Conservation (phyloP, 2,797 vertebrate genomes). For the Furcifer pardalis region DNA sequence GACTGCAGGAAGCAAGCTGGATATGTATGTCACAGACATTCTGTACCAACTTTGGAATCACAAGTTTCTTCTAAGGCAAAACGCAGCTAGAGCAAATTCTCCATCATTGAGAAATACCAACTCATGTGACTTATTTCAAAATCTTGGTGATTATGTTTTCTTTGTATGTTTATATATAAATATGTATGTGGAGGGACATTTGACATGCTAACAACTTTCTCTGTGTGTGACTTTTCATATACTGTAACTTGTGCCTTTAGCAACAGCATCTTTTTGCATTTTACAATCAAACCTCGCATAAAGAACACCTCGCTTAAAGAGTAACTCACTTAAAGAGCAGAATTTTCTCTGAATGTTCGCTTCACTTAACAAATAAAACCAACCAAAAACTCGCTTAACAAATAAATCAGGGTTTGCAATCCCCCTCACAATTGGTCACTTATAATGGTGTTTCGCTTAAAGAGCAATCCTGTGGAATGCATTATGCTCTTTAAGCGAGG, state of each 20-base stretch:
- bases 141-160: background rate
- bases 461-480: too few relatives aligned
- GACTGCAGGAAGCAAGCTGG: background rate
- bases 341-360: too few relatives aligned
- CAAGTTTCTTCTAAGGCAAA: background rate
- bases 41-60: background rate
- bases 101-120: background rate
- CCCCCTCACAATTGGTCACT: too few relatives aligned
- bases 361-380: too few relatives aligned
- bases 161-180: background rate
- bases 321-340: too few relatives aligned
- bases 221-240: background rate
- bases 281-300: too few relatives aligned
- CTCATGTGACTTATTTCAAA: background rate
- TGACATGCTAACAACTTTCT: background rate
- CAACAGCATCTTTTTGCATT: too few relatives aligned
- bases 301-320: too few relatives aligned
- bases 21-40: background rate
- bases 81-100: background rate
- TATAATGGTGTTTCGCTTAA: too few relatives aligned
- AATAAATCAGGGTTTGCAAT: too few relatives aligned
- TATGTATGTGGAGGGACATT: too few relatives aligned
- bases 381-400: too few relatives aligned
- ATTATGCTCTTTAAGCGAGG: background rate
- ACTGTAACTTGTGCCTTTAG: background rate